Conservation (phyloP, 2,797 vertebrate genomes). For the Ctenopoma kingsleyae region DNA sequence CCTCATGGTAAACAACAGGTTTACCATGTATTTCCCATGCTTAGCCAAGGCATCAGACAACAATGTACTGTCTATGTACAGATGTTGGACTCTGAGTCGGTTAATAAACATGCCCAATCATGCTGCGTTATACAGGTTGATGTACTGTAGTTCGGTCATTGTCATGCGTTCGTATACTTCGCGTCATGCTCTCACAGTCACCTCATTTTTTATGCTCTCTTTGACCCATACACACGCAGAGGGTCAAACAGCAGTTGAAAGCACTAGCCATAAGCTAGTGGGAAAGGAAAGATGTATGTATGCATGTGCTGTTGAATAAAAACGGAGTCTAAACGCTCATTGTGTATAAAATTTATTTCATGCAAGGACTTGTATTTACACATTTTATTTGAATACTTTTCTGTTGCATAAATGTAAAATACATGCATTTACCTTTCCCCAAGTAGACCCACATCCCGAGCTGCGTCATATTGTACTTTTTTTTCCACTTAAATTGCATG, state of each 20-base stretch:
- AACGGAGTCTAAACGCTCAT: slow-evolving; percentile 86
- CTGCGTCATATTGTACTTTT: slow-evolving; percentile 51
- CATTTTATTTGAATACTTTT: slow-evolving; percentile 85
- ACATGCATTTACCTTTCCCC: slow-evolving; percentile 98
- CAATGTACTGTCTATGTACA: slow-evolving; percentile 68
- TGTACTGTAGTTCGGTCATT: slow-evolving; percentile 66
- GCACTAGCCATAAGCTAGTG: slow-evolving; percentile 55
- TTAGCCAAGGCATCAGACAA: slow-evolving; percentile 73
- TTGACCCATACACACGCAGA: slow-evolving; percentile 62
- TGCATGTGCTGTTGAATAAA: slow-evolving; percentile 85
- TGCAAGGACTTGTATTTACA: slow-evolving; percentile 93
- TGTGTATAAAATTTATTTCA: slow-evolving; percentile 99
- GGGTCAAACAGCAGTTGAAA: slow-evolving; percentile 74
- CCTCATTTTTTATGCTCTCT: slow-evolving; percentile 60
- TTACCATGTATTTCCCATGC: slow-evolving; percentile 87
- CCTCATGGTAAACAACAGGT: slow-evolving; percentile 81
- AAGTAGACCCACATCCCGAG: slow-evolving; percentile 87
- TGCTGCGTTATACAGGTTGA: slow-evolving; percentile 68
- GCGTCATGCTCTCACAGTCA: slow-evolving; percentile 78
- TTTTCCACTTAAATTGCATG: slow-evolving; percentile 72
- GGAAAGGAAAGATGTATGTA: slow-evolving; percentile 72
- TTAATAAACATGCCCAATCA: slow-evolving; percentile 83
- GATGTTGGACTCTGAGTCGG: slow-evolving; percentile 63
- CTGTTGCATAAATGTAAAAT: slow-evolving; percentile 97
- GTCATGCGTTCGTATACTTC: slow-evolving; percentile 78